A percentile compares a stretch with the other conserved stretches of the same genome.
Evolutionary conservation across 2,113 vertebrate genomes (phyloP).

Genomic region (Tachysurus vachellii): DNA sequence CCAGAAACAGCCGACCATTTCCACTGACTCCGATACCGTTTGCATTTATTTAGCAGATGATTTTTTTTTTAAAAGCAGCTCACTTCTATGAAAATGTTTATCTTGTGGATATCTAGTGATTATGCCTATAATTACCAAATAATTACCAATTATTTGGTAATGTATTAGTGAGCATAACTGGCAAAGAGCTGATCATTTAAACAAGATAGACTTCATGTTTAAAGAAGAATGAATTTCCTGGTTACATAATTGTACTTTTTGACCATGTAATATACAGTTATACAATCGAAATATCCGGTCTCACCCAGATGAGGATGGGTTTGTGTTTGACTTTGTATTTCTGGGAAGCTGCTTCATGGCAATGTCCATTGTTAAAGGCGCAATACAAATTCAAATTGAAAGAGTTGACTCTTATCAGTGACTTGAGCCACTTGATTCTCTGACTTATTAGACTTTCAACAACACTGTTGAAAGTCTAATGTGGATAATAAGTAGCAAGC

Average conservation of each 20-base stretch:
- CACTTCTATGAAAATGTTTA: background rate
- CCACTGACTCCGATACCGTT: background rate
- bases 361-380: no score
- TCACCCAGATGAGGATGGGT: no score
- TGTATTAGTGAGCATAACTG: background rate
- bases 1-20: background rate
- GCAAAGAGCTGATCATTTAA: background rate
- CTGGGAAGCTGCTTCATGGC: no score
- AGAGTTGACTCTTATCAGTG: background rate
- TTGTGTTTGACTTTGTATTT: no score
- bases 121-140: no score
- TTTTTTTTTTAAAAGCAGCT: background rate
- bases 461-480: background rate
- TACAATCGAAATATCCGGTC: no score
- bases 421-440: background rate
- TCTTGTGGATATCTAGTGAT: background rate
- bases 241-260: no score
- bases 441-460: background rate
- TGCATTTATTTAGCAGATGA: background rate
- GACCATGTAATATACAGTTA: no score
- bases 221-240: no score
- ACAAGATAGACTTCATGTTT: no score
- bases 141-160: background rate
- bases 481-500: background rate
- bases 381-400: background rate